These are phyloP conservation scores for Ciona savignyi DNA, from an alignment of 23 tunicate species.

Conservation along the genomic window DNA sequence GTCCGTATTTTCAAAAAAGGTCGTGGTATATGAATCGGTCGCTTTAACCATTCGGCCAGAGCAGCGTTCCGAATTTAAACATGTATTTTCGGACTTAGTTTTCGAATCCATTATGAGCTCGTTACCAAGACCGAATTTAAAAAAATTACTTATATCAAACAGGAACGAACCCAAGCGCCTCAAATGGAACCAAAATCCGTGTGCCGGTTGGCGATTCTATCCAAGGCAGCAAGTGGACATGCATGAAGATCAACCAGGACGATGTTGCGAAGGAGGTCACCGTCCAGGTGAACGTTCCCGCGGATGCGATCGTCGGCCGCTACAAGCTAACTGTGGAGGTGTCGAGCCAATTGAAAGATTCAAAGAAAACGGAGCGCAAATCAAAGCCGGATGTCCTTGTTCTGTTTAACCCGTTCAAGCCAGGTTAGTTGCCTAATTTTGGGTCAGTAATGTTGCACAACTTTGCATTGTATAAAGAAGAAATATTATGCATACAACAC, in stretches of 20 bases:
- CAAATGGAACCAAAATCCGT: slow-evolving; percentile 15
- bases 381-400: slow-evolving; percentile 40
- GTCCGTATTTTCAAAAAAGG: too few relatives aligned
- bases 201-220: slow-evolving; percentile 16
- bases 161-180: slow-evolving; percentile 23
- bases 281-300: slow-evolving; percentile 42
- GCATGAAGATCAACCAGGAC: slow-evolving; percentile 1
- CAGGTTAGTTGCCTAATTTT: slow-evolving; percentile 14
- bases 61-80: too few relatives aligned
- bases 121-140: too few relatives aligned
- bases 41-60: too few relatives aligned
- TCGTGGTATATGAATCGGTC: too few relatives aligned
- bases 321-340: slow-evolving; percentile 41
- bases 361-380: slow-evolving; percentile 16
- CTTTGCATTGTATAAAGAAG: too few relatives aligned
- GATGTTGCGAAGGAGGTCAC: slow-evolving; percentile 10
- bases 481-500: too few relatives aligned
- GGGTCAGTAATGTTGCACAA: too few relatives aligned
- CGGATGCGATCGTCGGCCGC: slow-evolving; percentile 45
- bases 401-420: slow-evolving; percentile 46
- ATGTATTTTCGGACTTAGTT: too few relatives aligned
- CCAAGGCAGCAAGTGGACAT: slow-evolving; percentile 26
- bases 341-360: slow-evolving; percentile 11
- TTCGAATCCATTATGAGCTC: too few relatives aligned
- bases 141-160: background rate